Conservation (phyloP, 2,113 vertebrate species). For the Steatornis caripensis region DNA sequence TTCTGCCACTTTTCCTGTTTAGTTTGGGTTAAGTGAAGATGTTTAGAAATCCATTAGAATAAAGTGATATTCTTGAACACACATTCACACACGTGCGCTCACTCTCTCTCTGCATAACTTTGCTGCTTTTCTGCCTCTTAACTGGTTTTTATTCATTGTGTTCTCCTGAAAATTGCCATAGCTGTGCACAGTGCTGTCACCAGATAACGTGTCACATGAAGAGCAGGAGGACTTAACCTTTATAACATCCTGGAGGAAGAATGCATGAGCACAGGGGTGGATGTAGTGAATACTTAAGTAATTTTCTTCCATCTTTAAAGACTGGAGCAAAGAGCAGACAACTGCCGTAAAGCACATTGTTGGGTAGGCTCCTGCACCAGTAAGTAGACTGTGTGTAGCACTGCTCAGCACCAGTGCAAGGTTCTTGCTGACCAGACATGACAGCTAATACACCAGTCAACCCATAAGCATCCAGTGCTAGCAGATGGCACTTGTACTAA, state of each 20-base stretch:
- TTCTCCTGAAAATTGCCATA: background rate
- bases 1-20: background rate
- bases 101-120: background rate
- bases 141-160: background rate
- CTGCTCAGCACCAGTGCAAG: background rate
- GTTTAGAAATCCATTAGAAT: background rate
- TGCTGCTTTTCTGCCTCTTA: background rate
- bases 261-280: rapidly evolving
- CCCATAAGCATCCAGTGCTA: rapidly evolving
- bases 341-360: background rate
- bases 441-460: background rate
- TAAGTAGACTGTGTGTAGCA: background rate
- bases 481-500: background rate
- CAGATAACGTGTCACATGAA: rapidly evolving
- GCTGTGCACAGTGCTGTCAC: background rate
- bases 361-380: background rate
- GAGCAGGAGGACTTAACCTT: background rate
- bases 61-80: background rate
- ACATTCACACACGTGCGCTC: too few species aligned
- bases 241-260: background rate
- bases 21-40: background rate
- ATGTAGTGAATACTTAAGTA: background rate
- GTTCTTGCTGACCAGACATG: background rate
- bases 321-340: background rate
- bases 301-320: background rate